Percentiles rank a stretch among this genome's conserved stretches.
phyloP scores from a whole-genome alignment of 2,113 vertebrate genomes.

The Tretioscincus oriximinensis region DNA sequence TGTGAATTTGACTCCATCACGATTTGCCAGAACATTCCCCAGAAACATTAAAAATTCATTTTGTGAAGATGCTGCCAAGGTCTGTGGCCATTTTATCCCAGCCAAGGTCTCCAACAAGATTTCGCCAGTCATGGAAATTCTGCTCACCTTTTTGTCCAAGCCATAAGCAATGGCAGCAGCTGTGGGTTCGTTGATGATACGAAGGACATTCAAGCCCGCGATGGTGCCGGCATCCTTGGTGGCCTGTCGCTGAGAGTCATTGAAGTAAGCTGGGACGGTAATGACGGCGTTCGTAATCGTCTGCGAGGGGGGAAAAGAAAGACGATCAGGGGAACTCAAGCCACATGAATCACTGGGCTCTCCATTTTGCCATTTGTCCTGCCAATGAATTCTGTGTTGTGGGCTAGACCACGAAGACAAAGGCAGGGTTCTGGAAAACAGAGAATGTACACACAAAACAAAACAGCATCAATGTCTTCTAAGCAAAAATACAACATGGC shows the following conservation, averaged over 20 bases:
- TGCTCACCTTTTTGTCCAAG: conserved; percentile 81
- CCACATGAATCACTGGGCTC: too few relatives aligned
- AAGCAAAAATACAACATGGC: too few relatives aligned
- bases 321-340: neutral
- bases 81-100: neutral
- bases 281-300: conserved; percentile 83
- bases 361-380: neutral
- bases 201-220: conserved; percentile 84
- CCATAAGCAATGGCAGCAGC: conserved; percentile 93
- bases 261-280: conserved; percentile 91
- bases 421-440: too few relatives aligned
- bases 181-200: conserved; percentile 92
- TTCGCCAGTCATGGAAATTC: too few relatives aligned
- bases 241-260: conserved; percentile 89
- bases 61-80: neutral
- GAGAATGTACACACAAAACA: too few relatives aligned
- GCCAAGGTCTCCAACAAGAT: too few relatives aligned
- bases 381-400: too few relatives aligned
- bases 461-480: too few relatives aligned
- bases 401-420: too few relatives aligned
- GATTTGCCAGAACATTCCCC: neutral
- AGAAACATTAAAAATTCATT: neutral
- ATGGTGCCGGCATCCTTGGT: conserved; percentile 90
- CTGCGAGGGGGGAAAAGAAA: conserved; percentile 38
- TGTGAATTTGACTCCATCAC: too few relatives aligned